phyloP scores from a whole-genome alignment of 2,888 invertebrate species.

The Clistopyga incitator region DNA sequence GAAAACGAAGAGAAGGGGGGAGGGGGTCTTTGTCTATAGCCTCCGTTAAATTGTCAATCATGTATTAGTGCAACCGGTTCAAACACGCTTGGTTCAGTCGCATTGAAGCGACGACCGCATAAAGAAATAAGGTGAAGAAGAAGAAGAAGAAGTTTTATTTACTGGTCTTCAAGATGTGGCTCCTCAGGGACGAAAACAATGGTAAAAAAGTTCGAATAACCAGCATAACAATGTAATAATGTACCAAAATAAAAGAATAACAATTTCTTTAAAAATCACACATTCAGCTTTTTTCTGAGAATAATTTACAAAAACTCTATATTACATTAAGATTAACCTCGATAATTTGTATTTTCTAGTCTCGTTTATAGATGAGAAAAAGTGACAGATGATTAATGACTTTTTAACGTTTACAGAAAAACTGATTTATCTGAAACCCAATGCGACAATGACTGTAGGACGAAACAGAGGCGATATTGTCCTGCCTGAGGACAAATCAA shows the following conservation, averaged over 20 bases:
- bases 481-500: constrained; percentile 40
- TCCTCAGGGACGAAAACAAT: constrained; percentile 5
- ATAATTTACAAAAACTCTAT: neutral
- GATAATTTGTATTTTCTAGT: neutral
- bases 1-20: too few relatives aligned
- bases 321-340: neutral
- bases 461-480: constrained; percentile 50
- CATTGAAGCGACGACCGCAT: too few relatives aligned
- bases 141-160: too few relatives aligned
- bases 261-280: neutral
- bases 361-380: neutral
- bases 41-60: neutral
- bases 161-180: constrained; percentile 19
- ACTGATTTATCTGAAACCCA: constrained; percentile 33
- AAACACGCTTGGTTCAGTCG: too few relatives aligned
- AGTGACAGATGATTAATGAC: neutral
- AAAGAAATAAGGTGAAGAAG: too few relatives aligned
- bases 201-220: neutral
- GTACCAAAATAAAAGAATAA: neutral
- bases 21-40: neutral
- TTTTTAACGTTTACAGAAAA: constrained; percentile 24
- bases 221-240: too few relatives aligned
- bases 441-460: constrained; percentile 41
- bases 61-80: neutral
- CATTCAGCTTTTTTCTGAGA: neutral